Base-by-base conservation (phyloP, 2,113 vertebrate genomes). In the Sialia sialis region DNA sequence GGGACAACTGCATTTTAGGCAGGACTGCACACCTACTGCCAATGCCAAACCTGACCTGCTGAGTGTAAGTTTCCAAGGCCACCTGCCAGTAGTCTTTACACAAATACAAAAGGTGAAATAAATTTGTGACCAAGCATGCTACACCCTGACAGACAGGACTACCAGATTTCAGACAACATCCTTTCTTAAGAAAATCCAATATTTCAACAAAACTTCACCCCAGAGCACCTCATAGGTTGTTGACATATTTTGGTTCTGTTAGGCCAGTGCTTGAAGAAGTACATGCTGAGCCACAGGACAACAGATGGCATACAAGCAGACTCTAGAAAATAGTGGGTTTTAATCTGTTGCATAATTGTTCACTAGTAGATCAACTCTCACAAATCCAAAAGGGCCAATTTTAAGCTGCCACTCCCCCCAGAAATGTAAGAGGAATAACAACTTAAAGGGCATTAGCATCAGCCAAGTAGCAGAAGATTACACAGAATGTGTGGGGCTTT, bases 261-360 rank as follows among this genome's bases (percentile, higher is more conserved):
- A 77, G 74, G 52, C 49, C 77, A 89, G 30, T 15, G 44, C 36
- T 43, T 72, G 38, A 43, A 84, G 59, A 82, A 85, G 46, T 60
- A 73, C 4, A 1, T 36, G 66, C 84, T 69, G 77, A 89, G 56
- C 80, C 89, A 54, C 21, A 51, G 73, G 91, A 94, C 70, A 94
- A 87, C 93, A 94, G 93, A 97, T 91, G 94, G 96, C 66, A 89
- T 5, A 54, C 54, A 85, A 51, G 69, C 59, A 73, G 51, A 54
- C 66, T 82, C 73, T 46, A 91, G 66, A 82, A 94, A 75, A 79
- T 10, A 34, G 38, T 75, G 69, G 4, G 2, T 8, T 81, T 90
- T 56, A 82, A 84, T 86, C 77, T 62, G 34, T 87, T 91, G 54
- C 27, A 20, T 87, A 96, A 93, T 89, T 93, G 88, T 89, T 82